phyloP scores from a whole-genome alignment of 2,888 invertebrate species.

The Sminthurides aquaticus region DNA sequence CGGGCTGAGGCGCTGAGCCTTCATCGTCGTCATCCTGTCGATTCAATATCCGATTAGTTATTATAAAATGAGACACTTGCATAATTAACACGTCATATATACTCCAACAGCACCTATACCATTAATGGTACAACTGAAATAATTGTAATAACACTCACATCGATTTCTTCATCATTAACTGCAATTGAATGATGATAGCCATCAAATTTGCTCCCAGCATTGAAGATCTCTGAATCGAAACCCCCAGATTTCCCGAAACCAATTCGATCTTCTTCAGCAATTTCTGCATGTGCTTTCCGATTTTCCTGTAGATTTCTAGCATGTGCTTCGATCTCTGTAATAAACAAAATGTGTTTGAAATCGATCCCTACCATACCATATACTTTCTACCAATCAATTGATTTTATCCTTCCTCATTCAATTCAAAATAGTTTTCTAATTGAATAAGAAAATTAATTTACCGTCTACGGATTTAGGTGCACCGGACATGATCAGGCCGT shows the following conservation, averaged over 20 bases:
- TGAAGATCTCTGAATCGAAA: slow-evolving; percentile 91
- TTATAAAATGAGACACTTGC: slow-evolving; percentile 1
- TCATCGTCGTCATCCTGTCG: slow-evolving; percentile 82
- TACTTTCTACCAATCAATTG: too few relatives aligned
- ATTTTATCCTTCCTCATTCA: too few relatives aligned
- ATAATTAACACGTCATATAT: too few relatives aligned
- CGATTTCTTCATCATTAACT: slow-evolving; percentile 91
- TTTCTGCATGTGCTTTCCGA: slow-evolving; percentile 57
- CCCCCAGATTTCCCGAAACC: slow-evolving; percentile 72
- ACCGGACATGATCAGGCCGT: not conserved
- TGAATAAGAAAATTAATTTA: not conserved
- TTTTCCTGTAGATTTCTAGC: slow-evolving; percentile 83
- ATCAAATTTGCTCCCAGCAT: slow-evolving; percentile 68
- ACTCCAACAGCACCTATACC: too few relatives aligned
- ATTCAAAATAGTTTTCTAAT: too few relatives aligned
- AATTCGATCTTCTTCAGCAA: slow-evolving; percentile 63
- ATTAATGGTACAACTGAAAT: too few relatives aligned
- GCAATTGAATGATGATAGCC: slow-evolving; percentile 95
- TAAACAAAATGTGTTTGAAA: slow-evolving; percentile 18
- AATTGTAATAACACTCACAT: slow-evolving; percentile 50
- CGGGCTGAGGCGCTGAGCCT: slow-evolving; percentile 45
- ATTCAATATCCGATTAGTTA: slow-evolving; percentile 23
- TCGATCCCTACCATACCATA: not conserved
- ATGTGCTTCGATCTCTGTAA: slow-evolving; percentile 87
- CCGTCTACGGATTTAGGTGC: not conserved